phyloP scores from a whole-genome alignment of 2,797 vertebrate species.

The Lithobates pipiens region DNA sequence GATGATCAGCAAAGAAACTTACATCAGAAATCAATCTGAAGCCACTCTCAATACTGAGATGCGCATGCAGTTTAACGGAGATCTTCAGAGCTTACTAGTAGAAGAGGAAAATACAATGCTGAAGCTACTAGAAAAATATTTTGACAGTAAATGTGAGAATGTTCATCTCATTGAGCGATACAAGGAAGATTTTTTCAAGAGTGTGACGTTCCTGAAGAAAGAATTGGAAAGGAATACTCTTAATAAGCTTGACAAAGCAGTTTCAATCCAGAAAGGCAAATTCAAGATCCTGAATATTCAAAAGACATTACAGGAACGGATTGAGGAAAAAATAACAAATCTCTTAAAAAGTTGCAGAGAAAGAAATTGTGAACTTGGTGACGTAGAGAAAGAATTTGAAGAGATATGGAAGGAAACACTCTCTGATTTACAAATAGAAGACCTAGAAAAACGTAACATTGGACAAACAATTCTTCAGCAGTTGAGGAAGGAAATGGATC shows the following conservation, averaged over 20 bases:
- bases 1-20: constrained; percentile 65
- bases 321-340: constrained; percentile 69
- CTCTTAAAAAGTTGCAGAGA: constrained; percentile 70
- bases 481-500: constrained; percentile 72
- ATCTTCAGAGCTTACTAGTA: neutral
- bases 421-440: constrained; percentile 52
- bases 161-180: constrained; percentile 69
- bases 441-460: constrained; percentile 70
- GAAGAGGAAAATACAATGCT: constrained; percentile 64
- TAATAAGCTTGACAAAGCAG: constrained; percentile 66
- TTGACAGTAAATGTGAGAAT: constrained; percentile 67
- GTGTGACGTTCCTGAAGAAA: constrained; percentile 66
- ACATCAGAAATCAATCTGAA: neutral
- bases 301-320: constrained; percentile 62
- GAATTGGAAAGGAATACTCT: constrained; percentile 63
- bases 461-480: constrained; percentile 66
- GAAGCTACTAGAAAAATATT: constrained; percentile 65
- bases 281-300: constrained; percentile 70
- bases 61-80: neutral
- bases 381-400: constrained; percentile 76
- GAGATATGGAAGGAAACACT: constrained; percentile 71
- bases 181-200: constrained; percentile 68
- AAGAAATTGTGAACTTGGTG: constrained; percentile 62
- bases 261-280: constrained; percentile 67
- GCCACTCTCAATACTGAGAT: neutral